phyloP scores from a whole-genome alignment of 2,797 vertebrate genomes.

The Alcedo atthis region DNA sequence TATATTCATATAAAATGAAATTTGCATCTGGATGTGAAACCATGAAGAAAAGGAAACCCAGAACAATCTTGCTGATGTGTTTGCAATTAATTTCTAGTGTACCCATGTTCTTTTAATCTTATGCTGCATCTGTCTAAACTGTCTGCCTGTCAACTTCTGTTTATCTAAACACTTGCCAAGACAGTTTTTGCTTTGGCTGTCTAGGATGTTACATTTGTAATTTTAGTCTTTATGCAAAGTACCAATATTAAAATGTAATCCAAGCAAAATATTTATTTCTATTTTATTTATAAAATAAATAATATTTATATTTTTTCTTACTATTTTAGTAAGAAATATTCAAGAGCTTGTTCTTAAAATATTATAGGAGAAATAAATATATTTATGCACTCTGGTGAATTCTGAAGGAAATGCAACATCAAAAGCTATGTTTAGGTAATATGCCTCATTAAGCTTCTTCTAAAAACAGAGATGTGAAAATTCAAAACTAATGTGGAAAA shows the following conservation, averaged over 20 bases:
- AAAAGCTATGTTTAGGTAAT: slow-evolving; percentile 20
- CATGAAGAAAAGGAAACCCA: background rate
- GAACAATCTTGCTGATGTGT: background rate
- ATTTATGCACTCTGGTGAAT: background rate
- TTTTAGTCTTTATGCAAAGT: background rate
- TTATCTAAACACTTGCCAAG: background rate
- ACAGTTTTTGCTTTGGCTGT: background rate
- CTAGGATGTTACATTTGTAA: background rate
- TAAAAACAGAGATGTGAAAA: background rate
- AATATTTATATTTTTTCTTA: background rate
- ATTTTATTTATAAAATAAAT: background rate
- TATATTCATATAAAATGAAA: background rate
- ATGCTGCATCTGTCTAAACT: background rate
- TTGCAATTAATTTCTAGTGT: background rate
- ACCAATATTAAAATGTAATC: background rate
- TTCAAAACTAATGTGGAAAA: slow-evolving; percentile 16
- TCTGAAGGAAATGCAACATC: slow-evolving; percentile 20
- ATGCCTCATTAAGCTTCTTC: slow-evolving; percentile 2
- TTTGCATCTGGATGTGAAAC: background rate
- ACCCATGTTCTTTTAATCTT: background rate
- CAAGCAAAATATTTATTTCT: background rate
- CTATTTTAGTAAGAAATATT: background rate
- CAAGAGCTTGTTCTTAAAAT: background rate
- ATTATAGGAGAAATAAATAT: background rate
- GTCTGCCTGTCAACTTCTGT: background rate